phyloP scores from a whole-genome alignment of 2,797 vertebrate species.

The Melanotaenia nigrans region DNA sequence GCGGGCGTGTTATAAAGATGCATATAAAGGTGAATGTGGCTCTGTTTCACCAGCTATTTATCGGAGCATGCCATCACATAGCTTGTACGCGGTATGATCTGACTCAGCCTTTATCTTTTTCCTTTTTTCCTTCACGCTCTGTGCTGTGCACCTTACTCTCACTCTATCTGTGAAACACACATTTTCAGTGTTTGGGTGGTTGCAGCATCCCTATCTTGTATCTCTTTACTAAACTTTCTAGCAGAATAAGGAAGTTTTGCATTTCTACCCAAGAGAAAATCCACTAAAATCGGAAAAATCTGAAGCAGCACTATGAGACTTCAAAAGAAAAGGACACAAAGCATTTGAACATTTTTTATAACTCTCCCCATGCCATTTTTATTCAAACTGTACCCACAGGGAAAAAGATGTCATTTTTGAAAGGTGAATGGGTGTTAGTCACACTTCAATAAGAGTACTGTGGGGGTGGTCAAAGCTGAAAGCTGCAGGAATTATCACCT shows the following conservation, averaged over 20 bases:
- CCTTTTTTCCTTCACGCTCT: constrained; percentile 35
- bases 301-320: constrained; percentile 67
- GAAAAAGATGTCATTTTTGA: constrained; percentile 54
- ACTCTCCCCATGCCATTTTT: constrained; percentile 40
- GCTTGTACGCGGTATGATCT: constrained; percentile 52
- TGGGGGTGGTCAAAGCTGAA: constrained; percentile 54
- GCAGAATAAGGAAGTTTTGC: constrained; percentile 61
- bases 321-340: constrained; percentile 66
- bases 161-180: constrained; percentile 67
- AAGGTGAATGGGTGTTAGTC: constrained; percentile 60
- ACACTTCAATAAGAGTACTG: constrained; percentile 41
- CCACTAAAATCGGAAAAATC: constrained; percentile 62
- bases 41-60: constrained; percentile 53
- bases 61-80: constrained; percentile 50
- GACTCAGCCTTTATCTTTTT: constrained; percentile 53
- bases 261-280: constrained; percentile 57
- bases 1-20: constrained; percentile 43
- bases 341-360: constrained; percentile 61
- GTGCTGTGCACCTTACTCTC: constrained; percentile 47
- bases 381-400: constrained; percentile 41
- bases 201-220: constrained; percentile 47
- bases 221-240: constrained; percentile 59
- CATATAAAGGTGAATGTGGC: constrained; percentile 52
- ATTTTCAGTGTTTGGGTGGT: constrained; percentile 44
- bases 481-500: constrained; percentile 63